These are phyloP conservation scores for Magallana angulata DNA, from an alignment of 1,140 invertebrate species.

Conservation along the genomic window DNA sequence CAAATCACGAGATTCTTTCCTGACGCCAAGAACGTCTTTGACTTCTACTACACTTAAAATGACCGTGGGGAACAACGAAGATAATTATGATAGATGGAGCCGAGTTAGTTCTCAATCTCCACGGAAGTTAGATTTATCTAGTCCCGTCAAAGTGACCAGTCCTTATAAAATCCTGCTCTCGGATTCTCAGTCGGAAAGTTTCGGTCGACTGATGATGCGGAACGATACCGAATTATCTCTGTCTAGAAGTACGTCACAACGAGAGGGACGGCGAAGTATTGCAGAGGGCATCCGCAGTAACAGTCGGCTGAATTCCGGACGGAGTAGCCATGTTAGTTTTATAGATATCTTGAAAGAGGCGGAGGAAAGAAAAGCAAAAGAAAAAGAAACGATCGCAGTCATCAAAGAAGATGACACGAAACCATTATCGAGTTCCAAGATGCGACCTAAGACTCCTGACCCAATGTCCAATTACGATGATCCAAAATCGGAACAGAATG, in stretches of 20 bases:
- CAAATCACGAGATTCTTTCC: neutral
- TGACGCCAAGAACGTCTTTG: neutral
- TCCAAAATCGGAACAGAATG: neutral
- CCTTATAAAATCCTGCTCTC: conserved; percentile 9
- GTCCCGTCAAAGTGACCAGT: conserved; percentile 15
- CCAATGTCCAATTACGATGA: conserved; percentile 46
- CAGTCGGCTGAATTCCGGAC: neutral
- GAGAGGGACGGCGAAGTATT: neutral
- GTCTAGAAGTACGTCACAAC: neutral
- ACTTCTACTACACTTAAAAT: neutral
- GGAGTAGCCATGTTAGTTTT: conserved; percentile 49
- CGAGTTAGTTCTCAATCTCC: conserved; percentile 5
- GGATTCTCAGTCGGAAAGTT: neutral
- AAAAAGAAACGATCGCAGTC: conserved; percentile 14
- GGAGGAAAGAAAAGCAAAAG: conserved; percentile 51
- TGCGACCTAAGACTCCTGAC: conserved; percentile 47
- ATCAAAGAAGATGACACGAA: conserved; percentile 28
- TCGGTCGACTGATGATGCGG: neutral
- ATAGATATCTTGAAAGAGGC: conserved; percentile 55
- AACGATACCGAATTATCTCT: conserved; percentile 16
- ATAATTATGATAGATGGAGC: neutral
- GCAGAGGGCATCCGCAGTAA: neutral
- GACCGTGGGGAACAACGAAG: neutral
- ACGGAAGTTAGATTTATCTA: neutral
- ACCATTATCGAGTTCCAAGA: conserved; percentile 9